Percentiles rank a stretch among this genome's conserved stretches.
These are phyloP conservation scores for Corythornis cristatus DNA, from an alignment of 2,113 vertebrate species.

Conservation along the genomic window DNA sequence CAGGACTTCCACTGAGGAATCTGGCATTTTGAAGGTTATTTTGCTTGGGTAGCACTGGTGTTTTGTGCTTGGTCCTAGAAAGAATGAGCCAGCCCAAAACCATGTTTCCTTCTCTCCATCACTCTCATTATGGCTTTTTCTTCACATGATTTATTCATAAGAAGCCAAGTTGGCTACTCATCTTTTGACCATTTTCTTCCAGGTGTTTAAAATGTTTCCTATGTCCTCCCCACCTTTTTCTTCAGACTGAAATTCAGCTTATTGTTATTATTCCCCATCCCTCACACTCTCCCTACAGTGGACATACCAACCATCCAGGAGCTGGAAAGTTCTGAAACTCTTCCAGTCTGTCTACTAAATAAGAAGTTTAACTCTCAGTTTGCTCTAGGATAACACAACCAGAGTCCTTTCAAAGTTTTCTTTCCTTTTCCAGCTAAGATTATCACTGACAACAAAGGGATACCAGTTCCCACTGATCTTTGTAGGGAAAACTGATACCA, in stretches of 20 bases:
- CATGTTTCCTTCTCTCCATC: not conserved
- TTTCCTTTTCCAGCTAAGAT: not conserved
- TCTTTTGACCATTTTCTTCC: not conserved
- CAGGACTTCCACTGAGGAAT: not conserved
- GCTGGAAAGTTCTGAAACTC: not conserved
- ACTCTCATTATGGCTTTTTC: not conserved
- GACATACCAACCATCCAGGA: not conserved
- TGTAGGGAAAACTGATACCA: not conserved
- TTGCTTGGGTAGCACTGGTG: not conserved
- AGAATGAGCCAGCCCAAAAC: not conserved
- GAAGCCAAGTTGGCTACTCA: not conserved
- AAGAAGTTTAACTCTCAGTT: not conserved
- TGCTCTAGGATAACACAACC: not conserved
- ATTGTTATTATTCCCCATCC: not conserved
- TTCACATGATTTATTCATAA: not conserved
- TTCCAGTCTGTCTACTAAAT: not conserved
- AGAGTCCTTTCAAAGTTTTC: not conserved
- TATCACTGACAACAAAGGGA: not conserved
- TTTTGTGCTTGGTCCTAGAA: not conserved
- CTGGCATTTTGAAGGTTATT: not conserved
- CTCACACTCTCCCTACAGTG: not conserved
- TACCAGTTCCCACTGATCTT: not conserved
- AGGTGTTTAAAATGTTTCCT: not conserved
- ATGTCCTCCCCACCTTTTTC: not conserved
- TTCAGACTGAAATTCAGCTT: not conserved